Evolutionary conservation across 2,797 vertebrate genomes (phyloP).

Genomic region (Gallirallus australis): DNA sequence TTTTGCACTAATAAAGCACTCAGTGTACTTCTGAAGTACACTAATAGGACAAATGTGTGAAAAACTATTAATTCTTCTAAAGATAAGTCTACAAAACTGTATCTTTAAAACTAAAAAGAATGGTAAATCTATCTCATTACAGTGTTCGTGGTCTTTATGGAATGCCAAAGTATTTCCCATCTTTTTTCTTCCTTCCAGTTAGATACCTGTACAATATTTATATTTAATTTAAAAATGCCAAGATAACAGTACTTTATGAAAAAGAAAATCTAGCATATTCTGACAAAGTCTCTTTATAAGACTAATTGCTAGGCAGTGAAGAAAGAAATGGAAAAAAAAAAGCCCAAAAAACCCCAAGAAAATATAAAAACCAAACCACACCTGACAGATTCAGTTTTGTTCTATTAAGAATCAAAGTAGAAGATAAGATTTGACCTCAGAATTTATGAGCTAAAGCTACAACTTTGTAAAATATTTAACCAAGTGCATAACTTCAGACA

Average conservation of each 20-base stretch:
- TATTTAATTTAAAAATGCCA: background rate
- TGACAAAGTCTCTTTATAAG: background rate
- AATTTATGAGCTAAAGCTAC: background rate
- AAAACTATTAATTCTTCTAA: background rate
- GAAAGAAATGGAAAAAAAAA: background rate
- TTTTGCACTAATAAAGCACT: background rate
- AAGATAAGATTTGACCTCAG: background rate
- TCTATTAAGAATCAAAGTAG: background rate
- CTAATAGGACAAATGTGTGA: background rate
- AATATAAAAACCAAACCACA: background rate
- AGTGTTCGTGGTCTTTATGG: background rate
- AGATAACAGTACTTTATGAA: background rate
- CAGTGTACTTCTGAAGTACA: background rate
- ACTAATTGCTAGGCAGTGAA: background rate
- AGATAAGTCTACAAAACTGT: background rate
- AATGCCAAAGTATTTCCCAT: background rate
- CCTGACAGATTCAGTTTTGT: background rate
- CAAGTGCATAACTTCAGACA: rapidly evolving
- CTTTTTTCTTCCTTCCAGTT: background rate
- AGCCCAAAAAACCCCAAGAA: background rate
- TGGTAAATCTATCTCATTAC: background rate
- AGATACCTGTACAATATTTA: background rate
- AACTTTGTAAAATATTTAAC: background rate
- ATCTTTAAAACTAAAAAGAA: background rate
- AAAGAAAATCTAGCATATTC: background rate